Evolutionary conservation across 2,113 vertebrate genomes (phyloP).

Genomic region (Dipodomys ordii): DNA sequence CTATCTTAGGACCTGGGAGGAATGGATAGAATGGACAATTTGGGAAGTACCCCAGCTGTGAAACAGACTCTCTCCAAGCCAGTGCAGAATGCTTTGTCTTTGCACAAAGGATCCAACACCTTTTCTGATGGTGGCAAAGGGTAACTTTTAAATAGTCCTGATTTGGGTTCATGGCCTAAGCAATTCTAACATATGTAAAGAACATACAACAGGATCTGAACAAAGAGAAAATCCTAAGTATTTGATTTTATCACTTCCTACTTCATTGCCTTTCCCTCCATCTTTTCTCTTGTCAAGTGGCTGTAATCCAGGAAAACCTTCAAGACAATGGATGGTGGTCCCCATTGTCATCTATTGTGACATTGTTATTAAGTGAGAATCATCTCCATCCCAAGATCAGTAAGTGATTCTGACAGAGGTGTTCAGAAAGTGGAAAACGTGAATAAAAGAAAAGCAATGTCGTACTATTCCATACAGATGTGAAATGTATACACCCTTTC

Average conservation of each 20-base stretch:
- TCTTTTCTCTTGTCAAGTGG: background rate
- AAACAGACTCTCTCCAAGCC: background rate
- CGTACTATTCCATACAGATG: background rate
- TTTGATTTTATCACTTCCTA: background rate
- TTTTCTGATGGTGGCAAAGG: slow-evolving; percentile 1
- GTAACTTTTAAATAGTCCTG: slow-evolving; percentile 41
- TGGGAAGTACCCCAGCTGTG: background rate
- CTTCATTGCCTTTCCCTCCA: background rate
- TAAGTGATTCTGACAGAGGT: slow-evolving; percentile 23
- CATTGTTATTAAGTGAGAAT: background rate
- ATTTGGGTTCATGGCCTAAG: slow-evolving; percentile 25
- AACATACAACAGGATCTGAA: background rate
- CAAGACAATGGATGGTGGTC: background rate
- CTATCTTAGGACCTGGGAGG: background rate
- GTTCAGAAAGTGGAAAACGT: background rate
- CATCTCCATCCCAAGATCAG: background rate
- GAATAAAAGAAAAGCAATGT: background rate
- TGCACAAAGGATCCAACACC: background rate
- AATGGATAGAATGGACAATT: background rate
- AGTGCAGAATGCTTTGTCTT: background rate
- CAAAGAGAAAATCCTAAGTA: background rate
- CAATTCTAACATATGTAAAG: slow-evolving; percentile 43
- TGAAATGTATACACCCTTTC: background rate
- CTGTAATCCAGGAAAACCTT: background rate
- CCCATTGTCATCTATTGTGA: background rate